These are phyloP conservation scores for Pocota personata DNA, from an alignment of 2,888 invertebrate genomes.

Conservation along the genomic window DNA sequence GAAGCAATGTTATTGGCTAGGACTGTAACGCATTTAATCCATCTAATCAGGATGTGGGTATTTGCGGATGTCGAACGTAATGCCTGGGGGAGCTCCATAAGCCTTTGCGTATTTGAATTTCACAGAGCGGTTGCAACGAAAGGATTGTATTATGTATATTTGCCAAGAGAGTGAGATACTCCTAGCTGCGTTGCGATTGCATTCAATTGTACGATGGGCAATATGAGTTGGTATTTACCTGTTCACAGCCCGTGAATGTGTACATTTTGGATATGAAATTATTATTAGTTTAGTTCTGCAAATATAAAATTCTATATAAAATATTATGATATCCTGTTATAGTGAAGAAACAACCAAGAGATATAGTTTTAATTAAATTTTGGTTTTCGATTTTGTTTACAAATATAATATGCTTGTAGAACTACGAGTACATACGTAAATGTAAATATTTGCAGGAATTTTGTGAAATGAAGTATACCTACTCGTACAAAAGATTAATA, in stretches of 20 bases:
- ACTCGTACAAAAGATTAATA: not conserved
- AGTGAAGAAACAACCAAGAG: not conserved
- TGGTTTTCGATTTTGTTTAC: not conserved
- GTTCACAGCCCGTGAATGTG: constrained; percentile 42
- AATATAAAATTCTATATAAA: constrained; percentile 47
- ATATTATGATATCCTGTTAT: constrained; percentile 4
- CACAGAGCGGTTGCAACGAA: constrained; percentile 35
- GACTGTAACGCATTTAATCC: constrained; percentile 69
- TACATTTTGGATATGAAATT: constrained; percentile 54
- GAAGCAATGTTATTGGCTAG: constrained; percentile 56
- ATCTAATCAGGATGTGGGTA: constrained; percentile 71
- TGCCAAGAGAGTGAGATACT: constrained; percentile 43
- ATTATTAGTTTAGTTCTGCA: constrained; percentile 55
- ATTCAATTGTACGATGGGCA: constrained; percentile 36
- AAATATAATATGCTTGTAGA: too few relatives aligned
- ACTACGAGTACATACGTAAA: not conserved
- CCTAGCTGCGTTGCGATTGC: constrained; percentile 23
- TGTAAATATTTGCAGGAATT: not conserved
- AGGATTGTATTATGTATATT: constrained; percentile 47
- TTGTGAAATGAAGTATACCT: not conserved
- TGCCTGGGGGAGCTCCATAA: constrained; percentile 52
- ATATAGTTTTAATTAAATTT: constrained; percentile 32
- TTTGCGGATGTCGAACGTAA: constrained; percentile 66
- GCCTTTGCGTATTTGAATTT: constrained; percentile 60
- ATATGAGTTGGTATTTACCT: constrained; percentile 46